Conservation (phyloP, 2,888 invertebrate genomes). For the Selenia dentaria region DNA sequence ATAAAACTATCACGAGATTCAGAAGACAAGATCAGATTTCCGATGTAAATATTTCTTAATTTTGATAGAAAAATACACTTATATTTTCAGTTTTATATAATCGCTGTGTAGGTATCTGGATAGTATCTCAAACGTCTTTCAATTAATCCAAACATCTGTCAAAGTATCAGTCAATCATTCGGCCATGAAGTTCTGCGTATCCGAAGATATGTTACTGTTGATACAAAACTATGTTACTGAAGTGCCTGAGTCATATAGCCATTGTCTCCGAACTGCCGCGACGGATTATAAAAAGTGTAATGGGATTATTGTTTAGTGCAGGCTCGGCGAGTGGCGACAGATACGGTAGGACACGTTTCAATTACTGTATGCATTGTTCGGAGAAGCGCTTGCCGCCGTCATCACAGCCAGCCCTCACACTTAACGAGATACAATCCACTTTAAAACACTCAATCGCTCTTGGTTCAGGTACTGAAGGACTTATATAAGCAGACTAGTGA, state of each 20-base stretch:
- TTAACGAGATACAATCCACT: conserved; percentile 26
- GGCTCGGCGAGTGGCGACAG: conserved; percentile 43
- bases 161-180: no score
- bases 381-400: conserved; percentile 28
- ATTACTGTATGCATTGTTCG: conserved; percentile 67
- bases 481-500: background rate
- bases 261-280: conserved; percentile 63
- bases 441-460: conserved; percentile 18
- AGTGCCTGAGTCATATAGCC: conserved; percentile 58
- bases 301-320: conserved; percentile 69
- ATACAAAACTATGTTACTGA: conserved; percentile 10
- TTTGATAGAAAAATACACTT: no score
- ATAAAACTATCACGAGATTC: no score
- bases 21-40: no score
- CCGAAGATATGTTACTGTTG: conserved; percentile 9
- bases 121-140: no score
- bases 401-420: conserved; percentile 25
- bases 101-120: no score
- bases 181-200: background rate
- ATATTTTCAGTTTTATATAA: no score
- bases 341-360: conserved; percentile 66
- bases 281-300: conserved; percentile 71
- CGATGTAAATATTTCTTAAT: no score
- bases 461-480: conserved; percentile 1
- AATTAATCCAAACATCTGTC: no score